Percentiles rank a stretch among this genome's conserved stretches.
Evolutionary conservation across 2,888 invertebrate species (phyloP).

Genomic region (Baronia brevicornis): DNA sequence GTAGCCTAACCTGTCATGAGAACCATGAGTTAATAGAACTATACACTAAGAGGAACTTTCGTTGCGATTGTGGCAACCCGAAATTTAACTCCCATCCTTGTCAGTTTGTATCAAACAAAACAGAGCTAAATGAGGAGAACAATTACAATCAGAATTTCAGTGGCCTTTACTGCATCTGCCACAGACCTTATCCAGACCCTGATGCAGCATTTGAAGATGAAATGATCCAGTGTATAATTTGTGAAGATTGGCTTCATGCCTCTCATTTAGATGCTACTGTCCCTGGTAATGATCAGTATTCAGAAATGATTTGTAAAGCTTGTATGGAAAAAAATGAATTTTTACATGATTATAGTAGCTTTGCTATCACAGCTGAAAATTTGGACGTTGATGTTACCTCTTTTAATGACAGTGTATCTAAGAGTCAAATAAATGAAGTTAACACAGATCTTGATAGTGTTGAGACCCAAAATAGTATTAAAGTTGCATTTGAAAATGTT

Average conservation of each 20-base stretch:
- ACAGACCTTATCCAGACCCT: slow-evolving; percentile 95
- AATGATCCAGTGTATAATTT: slow-evolving; percentile 97
- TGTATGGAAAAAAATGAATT: slow-evolving; percentile 88
- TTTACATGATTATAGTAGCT: slow-evolving; percentile 80
- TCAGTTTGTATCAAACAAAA: slow-evolving; percentile 79
- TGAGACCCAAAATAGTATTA: slow-evolving; percentile 4
- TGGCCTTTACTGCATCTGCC: slow-evolving; percentile 93
- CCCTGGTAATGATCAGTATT: slow-evolving; percentile 77
- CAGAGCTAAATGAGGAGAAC: slow-evolving; percentile 81
- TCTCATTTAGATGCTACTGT: slow-evolving; percentile 80
- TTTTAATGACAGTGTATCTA: slow-evolving; percentile 16
- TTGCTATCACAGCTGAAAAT: slow-evolving; percentile 49
- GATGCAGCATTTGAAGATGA: slow-evolving; percentile 88
- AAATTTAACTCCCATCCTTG: slow-evolving; percentile 83
- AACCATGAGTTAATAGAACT: slow-evolving; percentile 96
- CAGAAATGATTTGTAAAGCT: slow-evolving; percentile 87
- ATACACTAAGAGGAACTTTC: slow-evolving; percentile 96
- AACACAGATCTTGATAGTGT: slow-evolving; percentile 12
- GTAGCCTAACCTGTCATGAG: slow-evolving; percentile 95
- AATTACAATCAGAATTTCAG: slow-evolving; percentile 95
- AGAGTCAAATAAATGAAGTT: slow-evolving; percentile 7
- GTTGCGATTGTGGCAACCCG: slow-evolving; percentile 95
- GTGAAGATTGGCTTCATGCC: slow-evolving; percentile 98
- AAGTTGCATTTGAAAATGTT: slow-evolving; percentile 10
- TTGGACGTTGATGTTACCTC: slow-evolving; percentile 33